Evolutionary conservation across 2,888 invertebrate genomes (phyloP).

Genomic region (Leistus spinibarbis): DNA sequence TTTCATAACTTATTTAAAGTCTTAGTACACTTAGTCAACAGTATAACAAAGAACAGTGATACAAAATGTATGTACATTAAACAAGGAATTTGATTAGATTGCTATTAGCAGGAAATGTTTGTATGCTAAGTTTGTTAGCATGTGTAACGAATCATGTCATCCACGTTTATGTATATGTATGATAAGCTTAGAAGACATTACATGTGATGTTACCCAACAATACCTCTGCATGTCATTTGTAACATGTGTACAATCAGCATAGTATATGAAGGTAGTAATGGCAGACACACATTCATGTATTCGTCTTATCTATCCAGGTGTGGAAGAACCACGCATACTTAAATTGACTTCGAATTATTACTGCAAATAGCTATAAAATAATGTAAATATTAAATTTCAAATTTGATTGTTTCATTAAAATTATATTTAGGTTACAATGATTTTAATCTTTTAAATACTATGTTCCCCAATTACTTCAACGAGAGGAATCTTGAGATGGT

Average conservation of each 20-base stretch:
- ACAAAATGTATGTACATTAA: neutral
- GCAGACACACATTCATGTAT: neutral
- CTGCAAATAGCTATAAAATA: neutral
- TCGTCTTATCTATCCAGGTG: neutral
- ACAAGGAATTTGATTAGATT: neutral
- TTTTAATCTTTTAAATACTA: no score
- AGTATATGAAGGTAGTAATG: neutral
- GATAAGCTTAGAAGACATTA: neutral
- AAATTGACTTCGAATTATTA: neutral
- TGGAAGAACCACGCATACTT: neutral
- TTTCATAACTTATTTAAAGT: no score
- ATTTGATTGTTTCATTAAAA: no score
- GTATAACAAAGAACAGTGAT: neutral
- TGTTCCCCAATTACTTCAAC: no score
- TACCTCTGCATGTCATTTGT: neutral
- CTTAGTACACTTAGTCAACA: neutral
- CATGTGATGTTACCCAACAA: neutral
- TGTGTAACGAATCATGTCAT: neutral
- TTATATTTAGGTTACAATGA: no score
- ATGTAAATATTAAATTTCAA: neutral
- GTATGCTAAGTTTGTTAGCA: neutral
- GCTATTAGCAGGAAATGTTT: neutral
- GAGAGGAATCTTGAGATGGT: no score
- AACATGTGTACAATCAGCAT: neutral
- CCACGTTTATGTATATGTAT: neutral